These are phyloP conservation scores for Seriola aureovittata DNA, from an alignment of 2,113 vertebrate genomes.

Conservation along the genomic window DNA sequence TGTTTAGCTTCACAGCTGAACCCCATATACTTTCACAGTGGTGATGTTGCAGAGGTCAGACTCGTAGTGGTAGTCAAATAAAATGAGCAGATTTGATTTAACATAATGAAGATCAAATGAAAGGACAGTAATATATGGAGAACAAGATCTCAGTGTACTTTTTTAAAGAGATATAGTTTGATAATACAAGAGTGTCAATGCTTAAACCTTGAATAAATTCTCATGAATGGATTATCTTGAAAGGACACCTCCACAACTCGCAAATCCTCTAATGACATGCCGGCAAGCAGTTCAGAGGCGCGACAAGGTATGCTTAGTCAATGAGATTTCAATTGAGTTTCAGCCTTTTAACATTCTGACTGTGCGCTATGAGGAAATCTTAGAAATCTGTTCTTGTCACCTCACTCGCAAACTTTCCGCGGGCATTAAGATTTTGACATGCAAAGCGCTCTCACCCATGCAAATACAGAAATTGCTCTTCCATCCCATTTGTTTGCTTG, in stretches of 20 bases:
- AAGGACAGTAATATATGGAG: background rate
- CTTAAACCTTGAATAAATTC: conserved; percentile 11
- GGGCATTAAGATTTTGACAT: conserved; percentile 23
- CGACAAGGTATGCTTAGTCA: conserved; percentile 25
- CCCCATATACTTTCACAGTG: background rate
- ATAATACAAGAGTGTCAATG: conserved; percentile 9
- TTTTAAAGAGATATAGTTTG: conserved; percentile 3
- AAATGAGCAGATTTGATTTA: background rate
- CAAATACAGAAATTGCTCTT: conserved; percentile 62
- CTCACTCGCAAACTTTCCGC: conserved; percentile 34
- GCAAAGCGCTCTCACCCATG: conserved; percentile 33
- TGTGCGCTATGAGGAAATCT: conserved; percentile 22
- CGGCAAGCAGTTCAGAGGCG: conserved; percentile 5
- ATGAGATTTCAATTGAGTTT: conserved; percentile 45
- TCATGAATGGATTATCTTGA: conserved; percentile 25
- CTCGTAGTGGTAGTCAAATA: too few species aligned
- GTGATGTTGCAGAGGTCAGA: background rate
- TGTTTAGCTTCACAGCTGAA: background rate
- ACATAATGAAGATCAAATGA: background rate
- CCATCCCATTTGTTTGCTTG: conserved; percentile 57
- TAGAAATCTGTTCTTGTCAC: conserved; percentile 50
- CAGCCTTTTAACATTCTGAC: conserved; percentile 52
- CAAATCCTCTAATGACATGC: conserved; percentile 50
- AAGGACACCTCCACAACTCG: conserved; percentile 24
- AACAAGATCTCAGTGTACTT: background rate